Conservation (phyloP, 2,888 invertebrate species). For the Protophormia terraenovae region DNA sequence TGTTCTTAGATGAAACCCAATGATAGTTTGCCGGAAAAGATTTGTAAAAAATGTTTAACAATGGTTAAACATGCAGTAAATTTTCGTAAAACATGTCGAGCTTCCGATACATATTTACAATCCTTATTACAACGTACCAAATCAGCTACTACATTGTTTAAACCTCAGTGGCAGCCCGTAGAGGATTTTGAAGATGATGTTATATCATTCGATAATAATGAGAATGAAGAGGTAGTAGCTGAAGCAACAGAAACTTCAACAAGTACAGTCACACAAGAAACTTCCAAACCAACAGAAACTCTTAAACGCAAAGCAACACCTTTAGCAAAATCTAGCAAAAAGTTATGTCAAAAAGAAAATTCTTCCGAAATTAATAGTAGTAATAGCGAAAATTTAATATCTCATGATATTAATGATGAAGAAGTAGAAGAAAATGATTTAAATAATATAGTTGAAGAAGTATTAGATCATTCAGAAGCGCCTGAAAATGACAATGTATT, state of each 20-base stretch:
- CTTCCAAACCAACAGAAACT: no score
- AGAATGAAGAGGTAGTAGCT: not conserved
- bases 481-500: not conserved
- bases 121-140: conserved; percentile 66
- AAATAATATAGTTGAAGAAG: not conserved
- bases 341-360: not conserved
- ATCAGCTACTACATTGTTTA: conserved; percentile 61
- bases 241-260: not conserved
- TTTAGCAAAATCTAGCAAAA: not conserved
- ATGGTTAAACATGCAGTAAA: conserved; percentile 60
- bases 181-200: not conserved
- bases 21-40: conserved; percentile 76
- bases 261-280: not conserved
- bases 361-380: not conserved
- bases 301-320: not conserved
- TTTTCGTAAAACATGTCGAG: conserved; percentile 69
- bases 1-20: conserved; percentile 70
- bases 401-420: not conserved
- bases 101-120: conserved; percentile 66
- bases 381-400: conserved; percentile 1
- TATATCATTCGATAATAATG: not conserved
- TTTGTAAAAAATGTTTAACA: conserved; percentile 69
- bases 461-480: not conserved
- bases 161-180: conserved; percentile 27
- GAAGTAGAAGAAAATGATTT: not conserved